Evolutionary conservation across 2,113 vertebrate species (phyloP), one percentile per base, ranked within the genome.

Genomic region (Austrofundulus limnaeus): DNA sequence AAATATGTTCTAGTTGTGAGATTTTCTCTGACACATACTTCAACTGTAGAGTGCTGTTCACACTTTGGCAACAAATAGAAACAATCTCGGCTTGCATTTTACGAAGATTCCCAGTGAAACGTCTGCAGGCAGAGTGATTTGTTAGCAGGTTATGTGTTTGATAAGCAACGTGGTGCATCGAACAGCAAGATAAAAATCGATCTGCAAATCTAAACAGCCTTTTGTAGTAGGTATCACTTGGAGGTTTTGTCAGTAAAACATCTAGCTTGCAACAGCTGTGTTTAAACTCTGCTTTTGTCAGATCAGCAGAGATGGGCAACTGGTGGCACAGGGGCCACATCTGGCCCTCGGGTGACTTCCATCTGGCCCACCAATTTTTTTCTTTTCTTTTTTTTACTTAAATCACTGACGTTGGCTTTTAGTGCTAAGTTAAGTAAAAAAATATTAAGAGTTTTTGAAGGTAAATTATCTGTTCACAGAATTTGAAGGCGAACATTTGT

Each of bases 161-260:
- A 72, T 68, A 65, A 75, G 51, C 41, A 61, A 68, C 63, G 42
- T 62, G 67, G 64, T 24, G 42, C 43, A 53, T 37, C 46, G n/a
- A 37, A n/a, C 23, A 12, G 2, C 3, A 2, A 39, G 50, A 25
- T 3, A 24, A 51, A 15, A 55, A n/a, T n/a, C n/a, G n/a, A n/a
- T n/a, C n/a, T n/a, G n/a, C n/a, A n/a, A n/a, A n/a, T n/a, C n/a
- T 21, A n/a, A 21, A 47, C 66, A 64, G 47, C 20, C 16, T 79
- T 72, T 64, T 28, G n/a, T 8, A 56, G 48, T 19, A 48, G 16
- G 0, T 43, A 6, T 2, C 4, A 45, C 31, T 59, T 31, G 20
- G 24, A 54, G n/a, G 41, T 37, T 70, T 38, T 43, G 45, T 51
- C 43, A 23, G 38, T 41, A 31, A 38, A 49, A 68, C 69, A 79